Evolutionary conservation across 2,113 vertebrate species (phyloP), one percentile per base, ranked within the genome.

Genomic region (Aleadryas rufinucha): DNA sequence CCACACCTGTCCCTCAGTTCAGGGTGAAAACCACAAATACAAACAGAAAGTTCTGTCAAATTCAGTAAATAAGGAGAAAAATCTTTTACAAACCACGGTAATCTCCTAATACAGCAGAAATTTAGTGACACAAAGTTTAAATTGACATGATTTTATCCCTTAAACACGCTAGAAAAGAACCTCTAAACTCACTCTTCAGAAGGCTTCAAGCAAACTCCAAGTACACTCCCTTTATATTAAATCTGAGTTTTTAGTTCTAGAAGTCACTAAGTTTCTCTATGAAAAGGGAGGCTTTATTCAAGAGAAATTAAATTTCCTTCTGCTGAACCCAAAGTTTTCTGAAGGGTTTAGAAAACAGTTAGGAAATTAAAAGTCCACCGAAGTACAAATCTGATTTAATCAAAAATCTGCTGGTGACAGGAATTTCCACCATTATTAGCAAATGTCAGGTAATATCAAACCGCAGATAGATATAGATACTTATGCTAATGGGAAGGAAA

Each of bases 41-140:
- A 57, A 64, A 84, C 0, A 59, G 7, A 31, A 80, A 72, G 5
- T 60, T 79, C 53, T 63, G 35, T 23, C 39, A 63, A 88, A 79
- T 56, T 59, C 49, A 57, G 21, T n/a, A 79, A 64, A 39, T 26
- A 47, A 71, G 30, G 16, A 63, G 28, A 47, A 90, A 82, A 89
- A 30, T 27, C 33, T 8, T 53, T 33, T 26, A 2, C 18, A 70
- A 82, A 8, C 42, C 23, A 63, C 0, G 0, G 13, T 26, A 77
- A 70, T 37, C 26, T 61, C 30, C 14, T 49, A 85, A 85, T 6
- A 52, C 8, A 80, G 76, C 16, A 74, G 49, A 64, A 81, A 92
- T n/a, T 11, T 33, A 35, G 30, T 18, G 42, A 69, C 23, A 47
- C 6, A 2, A 66, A 87, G 35, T 63, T 90, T 77, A 88, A 86